A percentile compares a stretch with the other conserved stretches of the same genome.
These are phyloP conservation scores for Drosophila quinaria DNA, from an alignment of 2,888 invertebrate species.

Conservation along the genomic window DNA sequence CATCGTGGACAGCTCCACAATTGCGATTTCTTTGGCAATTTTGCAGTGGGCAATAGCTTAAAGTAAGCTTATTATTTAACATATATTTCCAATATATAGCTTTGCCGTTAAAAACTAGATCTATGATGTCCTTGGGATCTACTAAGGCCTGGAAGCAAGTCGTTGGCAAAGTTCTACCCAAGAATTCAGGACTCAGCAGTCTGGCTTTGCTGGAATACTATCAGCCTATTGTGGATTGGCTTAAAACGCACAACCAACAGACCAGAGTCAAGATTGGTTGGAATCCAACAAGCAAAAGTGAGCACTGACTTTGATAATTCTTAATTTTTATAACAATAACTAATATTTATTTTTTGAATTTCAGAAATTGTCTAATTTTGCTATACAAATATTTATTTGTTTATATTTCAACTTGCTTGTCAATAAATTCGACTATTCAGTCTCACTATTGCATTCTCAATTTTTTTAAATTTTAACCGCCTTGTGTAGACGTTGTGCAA, in stretches of 20 bases:
- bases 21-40: slow-evolving; percentile 93
- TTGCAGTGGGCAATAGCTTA: slow-evolving; percentile 90
- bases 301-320: slow-evolving; percentile 15
- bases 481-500: slow-evolving; percentile 8
- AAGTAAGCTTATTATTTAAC: slow-evolving; percentile 77
- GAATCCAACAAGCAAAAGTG: slow-evolving; percentile 81
- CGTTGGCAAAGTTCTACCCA: slow-evolving; percentile 90
- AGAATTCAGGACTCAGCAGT: slow-evolving; percentile 90
- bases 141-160: slow-evolving; percentile 93
- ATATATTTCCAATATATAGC: slow-evolving; percentile 49
- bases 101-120: slow-evolving; percentile 69
- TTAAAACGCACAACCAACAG: slow-evolving; percentile 71
- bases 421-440: not conserved
- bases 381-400: not conserved
- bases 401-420: not conserved
- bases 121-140: slow-evolving; percentile 88
- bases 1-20: slow-evolving; percentile 91
- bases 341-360: slow-evolving; percentile 18
- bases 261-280: slow-evolving; percentile 80
- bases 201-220: slow-evolving; percentile 92
- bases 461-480: slow-evolving; percentile 28
- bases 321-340: not conserved
- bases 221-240: slow-evolving; percentile 87
- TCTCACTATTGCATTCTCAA: not conserved
- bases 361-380: slow-evolving; percentile 63